A percentile compares a stretch with the other conserved stretches of the same genome.
Evolutionary conservation across 2,113 vertebrate species (phyloP).

Genomic region (Australoheros scitulus): DNA sequence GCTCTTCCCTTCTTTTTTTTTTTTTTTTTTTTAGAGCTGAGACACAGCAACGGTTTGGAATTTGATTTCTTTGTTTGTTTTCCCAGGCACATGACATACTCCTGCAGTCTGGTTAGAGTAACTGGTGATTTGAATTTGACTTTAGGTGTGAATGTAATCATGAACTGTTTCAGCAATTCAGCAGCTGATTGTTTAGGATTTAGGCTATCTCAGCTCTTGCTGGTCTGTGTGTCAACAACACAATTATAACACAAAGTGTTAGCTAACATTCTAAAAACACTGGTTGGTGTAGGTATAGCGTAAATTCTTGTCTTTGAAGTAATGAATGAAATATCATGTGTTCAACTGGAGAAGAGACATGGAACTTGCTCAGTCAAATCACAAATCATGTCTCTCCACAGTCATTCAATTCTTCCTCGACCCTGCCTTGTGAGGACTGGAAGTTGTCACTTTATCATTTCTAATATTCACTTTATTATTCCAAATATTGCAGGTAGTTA

Average conservation of each 20-base stretch:
- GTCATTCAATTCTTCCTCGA: not conserved
- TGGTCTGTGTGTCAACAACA: not conserved
- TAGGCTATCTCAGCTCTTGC: no score
- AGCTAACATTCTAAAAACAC: not conserved
- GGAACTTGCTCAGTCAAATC: not conserved
- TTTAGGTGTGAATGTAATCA: not conserved
- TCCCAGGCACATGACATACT: not conserved
- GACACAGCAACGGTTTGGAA: accelerated
- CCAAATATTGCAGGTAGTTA: constrained; percentile 61
- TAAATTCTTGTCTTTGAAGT: not conserved
- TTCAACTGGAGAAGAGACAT: not conserved
- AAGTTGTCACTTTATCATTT: constrained; percentile 36
- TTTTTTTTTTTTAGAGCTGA: not conserved
- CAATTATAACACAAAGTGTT: not conserved
- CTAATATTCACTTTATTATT: constrained; percentile 24
- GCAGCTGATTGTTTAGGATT: no score
- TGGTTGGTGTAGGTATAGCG: not conserved
- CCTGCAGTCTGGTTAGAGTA: not conserved
- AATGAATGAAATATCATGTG: not conserved
- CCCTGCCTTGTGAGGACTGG: not conserved
- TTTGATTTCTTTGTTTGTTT: not conserved
- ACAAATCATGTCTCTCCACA: not conserved
- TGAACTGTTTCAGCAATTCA: not conserved
- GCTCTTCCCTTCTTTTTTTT: no score
- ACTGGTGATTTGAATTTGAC: not conserved